Conservation (phyloP, 2,113 vertebrate species). For the Rousettus leschenaultii region DNA sequence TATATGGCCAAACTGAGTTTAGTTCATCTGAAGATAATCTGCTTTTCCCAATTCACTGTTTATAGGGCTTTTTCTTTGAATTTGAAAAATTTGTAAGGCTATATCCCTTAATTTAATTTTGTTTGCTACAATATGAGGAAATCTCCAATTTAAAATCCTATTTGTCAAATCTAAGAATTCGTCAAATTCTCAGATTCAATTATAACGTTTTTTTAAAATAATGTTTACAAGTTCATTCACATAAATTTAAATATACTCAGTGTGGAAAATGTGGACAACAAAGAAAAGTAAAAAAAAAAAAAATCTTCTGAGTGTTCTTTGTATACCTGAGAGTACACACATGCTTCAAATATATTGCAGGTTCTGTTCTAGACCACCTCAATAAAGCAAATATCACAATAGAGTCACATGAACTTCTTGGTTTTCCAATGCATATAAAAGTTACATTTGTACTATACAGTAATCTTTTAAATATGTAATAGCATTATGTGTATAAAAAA, state of each 20-base stretch:
- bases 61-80: background rate
- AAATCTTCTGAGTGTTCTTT: background rate
- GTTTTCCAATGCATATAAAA: background rate
- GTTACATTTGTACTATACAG: background rate
- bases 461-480: no score
- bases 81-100: background rate
- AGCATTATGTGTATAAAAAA: no score
- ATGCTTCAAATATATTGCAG: background rate
- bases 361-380: background rate
- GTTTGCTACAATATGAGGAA: background rate
- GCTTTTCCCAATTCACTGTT: background rate
- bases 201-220: background rate
- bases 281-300: background rate
- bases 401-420: background rate
- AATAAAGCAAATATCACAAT: background rate
- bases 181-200: background rate
- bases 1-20: background rate
- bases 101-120: background rate
- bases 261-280: background rate
- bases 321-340: background rate
- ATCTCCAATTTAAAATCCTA: background rate
- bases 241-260: background rate
- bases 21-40: background rate
- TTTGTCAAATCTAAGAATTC: background rate
- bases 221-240: background rate